Percentiles rank a stretch among this genome's conserved stretches.
Evolutionary conservation across 2,113 vertebrate species (phyloP).

Genomic region (Glaucomys volans): DNA sequence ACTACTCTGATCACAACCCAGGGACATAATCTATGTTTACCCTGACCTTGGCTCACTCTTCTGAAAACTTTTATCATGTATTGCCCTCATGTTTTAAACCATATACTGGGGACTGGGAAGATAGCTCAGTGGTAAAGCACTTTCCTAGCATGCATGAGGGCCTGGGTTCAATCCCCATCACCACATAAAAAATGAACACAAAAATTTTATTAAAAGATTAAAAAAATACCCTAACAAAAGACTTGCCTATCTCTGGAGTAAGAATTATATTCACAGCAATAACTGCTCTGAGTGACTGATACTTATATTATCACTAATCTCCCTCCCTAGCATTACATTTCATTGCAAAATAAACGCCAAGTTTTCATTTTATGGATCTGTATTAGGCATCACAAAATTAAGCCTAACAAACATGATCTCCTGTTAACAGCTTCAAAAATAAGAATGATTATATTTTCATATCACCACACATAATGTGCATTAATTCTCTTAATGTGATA

Average conservation of each 20-base stretch:
- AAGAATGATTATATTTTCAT: neutral
- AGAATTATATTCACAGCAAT: neutral
- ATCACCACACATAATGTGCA: neutral
- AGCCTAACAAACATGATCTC: neutral
- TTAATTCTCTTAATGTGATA: neutral
- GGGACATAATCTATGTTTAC: neutral
- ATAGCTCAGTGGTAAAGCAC: too few species aligned
- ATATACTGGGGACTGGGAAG: neutral
- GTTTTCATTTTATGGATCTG: neutral
- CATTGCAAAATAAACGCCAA: slow-evolving; percentile 26
- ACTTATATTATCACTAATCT: neutral
- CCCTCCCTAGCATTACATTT: neutral
- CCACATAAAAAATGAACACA: too few species aligned
- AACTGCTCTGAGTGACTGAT: neutral
- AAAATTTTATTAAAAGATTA: too few species aligned
- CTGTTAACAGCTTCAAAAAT: neutral
- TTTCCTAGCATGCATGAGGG: too few species aligned
- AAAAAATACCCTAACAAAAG: neutral
- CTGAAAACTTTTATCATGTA: neutral
- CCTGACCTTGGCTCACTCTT: neutral
- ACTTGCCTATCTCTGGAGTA: neutral
- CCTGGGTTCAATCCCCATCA: too few species aligned
- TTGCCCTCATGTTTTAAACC: neutral
- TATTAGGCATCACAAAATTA: neutral
- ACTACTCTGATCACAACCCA: neutral